Evolutionary conservation across 2,888 invertebrate genomes (phyloP), one percentile per base, ranked within the genome.

Genomic region (Tachina grossa): DNA sequence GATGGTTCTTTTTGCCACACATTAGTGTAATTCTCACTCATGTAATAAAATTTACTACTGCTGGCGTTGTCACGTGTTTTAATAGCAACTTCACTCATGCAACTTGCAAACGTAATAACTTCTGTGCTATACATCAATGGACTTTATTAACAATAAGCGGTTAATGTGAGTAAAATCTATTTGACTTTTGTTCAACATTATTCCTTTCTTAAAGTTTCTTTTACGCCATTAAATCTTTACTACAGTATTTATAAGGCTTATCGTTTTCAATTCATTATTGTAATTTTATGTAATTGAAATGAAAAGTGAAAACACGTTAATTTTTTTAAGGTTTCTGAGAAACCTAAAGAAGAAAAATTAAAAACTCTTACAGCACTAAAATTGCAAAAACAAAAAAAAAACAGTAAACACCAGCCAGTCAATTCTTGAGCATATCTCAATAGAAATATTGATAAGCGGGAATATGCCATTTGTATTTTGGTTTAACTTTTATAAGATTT

Each of bases 51-150:
- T 22, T 55, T 19, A 43, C 9, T n/a, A 19, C 11, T 39, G 39
- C 14, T 72, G 49, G 14, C 22, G 57, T 39, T 65, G 72, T 65
- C 72, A 80, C 65, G 72, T 80, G 65, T 71, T 41, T 63, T 41
- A 57, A 72, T 41, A 65, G 49, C 55, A 65, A 4, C 43, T n/a
- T 72, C 65, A 49, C 16, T 80, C 66, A 80, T 57, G 57, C 72
- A 72, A 80, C 39, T 66, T 22, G 13, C 10, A 65, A 79, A 57
- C 57, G 72, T 71, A 79, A 78, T 69, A 39, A 47, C 41, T 65
- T 55, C 43, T 51, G 45, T 13, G 39, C 45, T 53, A 16, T 16
- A 55, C 63, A 47, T 45, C 53, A 53, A 13, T 68, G 14, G 31
- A 31, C 31, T 31, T 31, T 31, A 31, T 6, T 31, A 2, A 31